A percentile compares a stretch with the other conserved stretches of the same genome.
Conservation (phyloP, 2,113 vertebrate species). For the Burhinus bistriatus region DNA sequence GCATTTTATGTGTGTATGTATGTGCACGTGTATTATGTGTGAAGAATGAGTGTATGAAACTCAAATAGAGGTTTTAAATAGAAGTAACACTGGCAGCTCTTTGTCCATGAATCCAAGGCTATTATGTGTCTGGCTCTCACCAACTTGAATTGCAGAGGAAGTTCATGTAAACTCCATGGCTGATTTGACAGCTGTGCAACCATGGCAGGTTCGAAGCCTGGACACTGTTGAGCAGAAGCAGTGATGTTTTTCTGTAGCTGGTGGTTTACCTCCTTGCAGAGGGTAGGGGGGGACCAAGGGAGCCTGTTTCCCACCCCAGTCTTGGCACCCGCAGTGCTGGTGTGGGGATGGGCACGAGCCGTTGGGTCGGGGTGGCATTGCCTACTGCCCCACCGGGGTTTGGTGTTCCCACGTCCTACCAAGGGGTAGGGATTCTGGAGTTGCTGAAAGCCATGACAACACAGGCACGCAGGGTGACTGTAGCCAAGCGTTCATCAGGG, state of each 20-base stretch:
- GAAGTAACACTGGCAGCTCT: slow-evolving; percentile 26
- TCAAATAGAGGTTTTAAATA: slow-evolving; percentile 31
- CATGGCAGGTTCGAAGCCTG: not conserved
- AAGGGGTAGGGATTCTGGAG: not conserved
- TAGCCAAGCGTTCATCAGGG: accelerated
- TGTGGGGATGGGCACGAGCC: not conserved
- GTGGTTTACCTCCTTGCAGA: not conserved
- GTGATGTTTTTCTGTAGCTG: not conserved
- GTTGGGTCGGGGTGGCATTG: accelerated
- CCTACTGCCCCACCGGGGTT: not conserved
- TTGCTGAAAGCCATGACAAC: not conserved
- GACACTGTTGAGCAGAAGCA: not conserved
- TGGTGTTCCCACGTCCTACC: not conserved
- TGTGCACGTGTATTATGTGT: not conserved
- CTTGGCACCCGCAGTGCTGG: no score
- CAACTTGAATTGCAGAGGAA: slow-evolving; percentile 2
- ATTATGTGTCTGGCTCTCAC: not conserved
- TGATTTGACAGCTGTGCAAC: not conserved
- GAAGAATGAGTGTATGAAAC: not conserved
- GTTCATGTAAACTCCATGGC: slow-evolving; percentile 10
- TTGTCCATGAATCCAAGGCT: not conserved
- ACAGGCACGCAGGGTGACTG: accelerated
- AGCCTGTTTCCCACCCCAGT: not conserved
- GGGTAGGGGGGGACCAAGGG: accelerated
- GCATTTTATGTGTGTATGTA: not conserved